phyloP scores from a whole-genome alignment of 2,888 invertebrate species.

The Tridacna gigas region DNA sequence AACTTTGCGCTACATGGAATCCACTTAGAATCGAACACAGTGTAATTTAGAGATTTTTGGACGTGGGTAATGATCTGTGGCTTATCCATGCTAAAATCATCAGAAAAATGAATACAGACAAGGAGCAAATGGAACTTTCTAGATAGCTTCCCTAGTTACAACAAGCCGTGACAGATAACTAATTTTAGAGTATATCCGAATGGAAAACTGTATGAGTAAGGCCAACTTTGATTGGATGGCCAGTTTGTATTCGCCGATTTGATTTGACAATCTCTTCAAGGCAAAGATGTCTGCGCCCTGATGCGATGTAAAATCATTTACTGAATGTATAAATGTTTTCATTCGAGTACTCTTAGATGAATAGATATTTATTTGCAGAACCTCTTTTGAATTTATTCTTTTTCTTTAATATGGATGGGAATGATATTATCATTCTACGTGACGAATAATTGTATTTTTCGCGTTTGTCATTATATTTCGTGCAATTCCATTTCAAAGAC shows the following conservation, averaged over 20 bases:
- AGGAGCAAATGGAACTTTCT: slow-evolving; percentile 38
- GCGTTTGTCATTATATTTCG: too few relatives aligned
- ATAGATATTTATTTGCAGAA: too few relatives aligned
- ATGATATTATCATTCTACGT: too few relatives aligned
- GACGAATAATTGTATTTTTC: too few relatives aligned
- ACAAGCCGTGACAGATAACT: slow-evolving; percentile 55
- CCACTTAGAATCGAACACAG: slow-evolving; percentile 97
- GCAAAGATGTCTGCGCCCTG: not conserved
- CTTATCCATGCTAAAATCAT: slow-evolving; percentile 88
- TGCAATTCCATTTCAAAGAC: too few relatives aligned
- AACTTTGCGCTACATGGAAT: slow-evolving; percentile 97
- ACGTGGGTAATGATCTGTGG: slow-evolving; percentile 96
- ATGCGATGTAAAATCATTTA: too few relatives aligned
- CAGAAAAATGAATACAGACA: not conserved
- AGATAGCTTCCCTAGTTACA: slow-evolving; percentile 55
- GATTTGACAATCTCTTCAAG: not conserved
- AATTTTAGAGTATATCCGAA: slow-evolving; percentile 24
- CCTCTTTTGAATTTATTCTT: too few relatives aligned
- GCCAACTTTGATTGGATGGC: not conserved
- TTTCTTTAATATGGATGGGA: too few relatives aligned
- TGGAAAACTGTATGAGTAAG: not conserved
- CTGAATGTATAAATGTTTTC: too few relatives aligned
- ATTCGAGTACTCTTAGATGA: too few relatives aligned
- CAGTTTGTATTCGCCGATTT: not conserved
- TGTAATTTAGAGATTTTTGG: slow-evolving; percentile 93